These are phyloP conservation scores for Holacanthella duospinosa DNA, from an alignment of 2,888 invertebrate genomes.

Conservation along the genomic window DNA sequence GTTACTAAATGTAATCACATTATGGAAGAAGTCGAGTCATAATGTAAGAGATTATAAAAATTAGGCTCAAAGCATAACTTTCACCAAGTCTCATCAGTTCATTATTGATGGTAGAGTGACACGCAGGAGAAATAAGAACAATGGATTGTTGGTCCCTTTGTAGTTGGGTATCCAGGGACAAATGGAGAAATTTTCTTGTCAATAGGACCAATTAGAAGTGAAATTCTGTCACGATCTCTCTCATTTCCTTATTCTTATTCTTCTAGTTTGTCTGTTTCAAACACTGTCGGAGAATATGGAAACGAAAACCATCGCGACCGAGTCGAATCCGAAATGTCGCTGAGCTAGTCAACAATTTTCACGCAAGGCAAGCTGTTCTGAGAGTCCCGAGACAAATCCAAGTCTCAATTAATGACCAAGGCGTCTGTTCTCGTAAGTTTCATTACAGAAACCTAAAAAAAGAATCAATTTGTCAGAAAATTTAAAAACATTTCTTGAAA, in stretches of 20 bases:
- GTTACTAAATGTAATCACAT: too few relatives aligned
- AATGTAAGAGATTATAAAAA: too few relatives aligned
- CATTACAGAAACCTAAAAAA: too few relatives aligned
- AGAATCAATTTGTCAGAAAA: background rate
- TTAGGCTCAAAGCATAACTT: background rate
- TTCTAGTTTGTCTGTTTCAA: slow-evolving; percentile 11
- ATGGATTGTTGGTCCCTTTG: too few relatives aligned
- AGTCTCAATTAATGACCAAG: background rate
- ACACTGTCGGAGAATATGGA: slow-evolving; percentile 3
- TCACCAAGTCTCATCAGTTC: background rate
- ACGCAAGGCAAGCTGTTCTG: background rate
- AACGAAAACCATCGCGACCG: background rate
- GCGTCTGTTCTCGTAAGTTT: background rate
- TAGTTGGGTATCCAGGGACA: too few relatives aligned
- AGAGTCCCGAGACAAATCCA: background rate
- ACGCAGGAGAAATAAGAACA: too few relatives aligned
- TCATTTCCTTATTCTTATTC: background rate
- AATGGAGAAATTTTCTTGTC: too few relatives aligned
- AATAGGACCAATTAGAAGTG: background rate
- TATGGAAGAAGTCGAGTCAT: too few relatives aligned
- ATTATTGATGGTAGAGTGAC: background rate
- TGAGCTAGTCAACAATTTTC: slow-evolving; percentile 7
- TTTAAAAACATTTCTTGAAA: background rate
- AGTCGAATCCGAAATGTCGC: slow-evolving; percentile 7
- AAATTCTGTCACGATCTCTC: background rate